A percentile compares a stretch with the other conserved stretches of the same genome.
Conservation (phyloP, 2,888 invertebrate species). For the Ennomos fuscantarius region DNA sequence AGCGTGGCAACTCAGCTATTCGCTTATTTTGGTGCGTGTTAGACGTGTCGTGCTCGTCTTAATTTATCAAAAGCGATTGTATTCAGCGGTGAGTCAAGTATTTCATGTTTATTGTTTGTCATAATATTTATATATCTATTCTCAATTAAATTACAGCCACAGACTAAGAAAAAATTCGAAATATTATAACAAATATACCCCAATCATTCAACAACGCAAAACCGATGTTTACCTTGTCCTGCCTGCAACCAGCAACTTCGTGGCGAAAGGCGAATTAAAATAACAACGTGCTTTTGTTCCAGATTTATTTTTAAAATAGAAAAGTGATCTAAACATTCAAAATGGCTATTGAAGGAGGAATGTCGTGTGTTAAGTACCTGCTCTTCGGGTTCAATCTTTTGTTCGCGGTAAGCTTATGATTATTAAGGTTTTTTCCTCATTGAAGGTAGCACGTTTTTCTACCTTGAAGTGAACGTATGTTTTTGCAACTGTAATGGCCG, state of each 20-base stretch:
- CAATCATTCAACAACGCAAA: slow-evolving; percentile 51
- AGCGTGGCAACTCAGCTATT: slow-evolving; percentile 45
- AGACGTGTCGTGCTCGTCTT: slow-evolving; percentile 33
- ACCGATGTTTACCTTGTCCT: slow-evolving; percentile 64
- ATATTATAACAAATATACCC: slow-evolving; percentile 31
- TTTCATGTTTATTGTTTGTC: neutral
- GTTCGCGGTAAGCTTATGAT: slow-evolving; percentile 90
- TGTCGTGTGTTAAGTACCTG: slow-evolving; percentile 95
- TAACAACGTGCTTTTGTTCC: slow-evolving; percentile 66
- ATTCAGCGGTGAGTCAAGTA: slow-evolving; percentile 24
- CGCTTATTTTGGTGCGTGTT: slow-evolving; percentile 32
- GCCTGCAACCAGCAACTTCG: slow-evolving; percentile 30
- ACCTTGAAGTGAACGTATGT: too few species aligned
- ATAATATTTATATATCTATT: slow-evolving; percentile 5
- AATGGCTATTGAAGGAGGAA: slow-evolving; percentile 92
- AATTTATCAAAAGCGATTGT: slow-evolving; percentile 13
- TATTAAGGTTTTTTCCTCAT: neutral
- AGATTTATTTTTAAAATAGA: slow-evolving; percentile 59
- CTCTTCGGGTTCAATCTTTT: slow-evolving; percentile 94
- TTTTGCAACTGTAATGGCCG: too few species aligned
- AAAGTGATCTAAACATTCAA: slow-evolving; percentile 59
- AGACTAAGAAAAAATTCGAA: neutral
- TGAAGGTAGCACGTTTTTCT: neutral
- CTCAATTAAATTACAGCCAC: neutral
- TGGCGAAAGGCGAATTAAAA: slow-evolving; percentile 53